These are phyloP conservation scores for Thaleichthys pacificus DNA, from an alignment of 2,797 vertebrate genomes.

Conservation along the genomic window DNA sequence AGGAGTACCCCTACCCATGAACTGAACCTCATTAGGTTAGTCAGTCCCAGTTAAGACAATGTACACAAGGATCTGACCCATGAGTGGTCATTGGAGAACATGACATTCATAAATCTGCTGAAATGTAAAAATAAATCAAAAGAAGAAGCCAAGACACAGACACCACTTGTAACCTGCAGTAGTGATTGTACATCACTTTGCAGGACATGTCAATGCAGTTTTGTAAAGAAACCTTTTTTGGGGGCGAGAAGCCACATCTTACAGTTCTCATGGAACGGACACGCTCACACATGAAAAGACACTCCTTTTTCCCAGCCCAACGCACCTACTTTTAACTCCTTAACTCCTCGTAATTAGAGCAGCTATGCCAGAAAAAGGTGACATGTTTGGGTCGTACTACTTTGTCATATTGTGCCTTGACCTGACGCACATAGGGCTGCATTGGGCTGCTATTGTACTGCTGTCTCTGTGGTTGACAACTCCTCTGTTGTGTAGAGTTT, in stretches of 20 bases:
- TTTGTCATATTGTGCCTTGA: too few relatives aligned
- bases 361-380: too few relatives aligned
- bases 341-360: not conserved
- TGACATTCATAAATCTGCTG: slow-evolving; percentile 31
- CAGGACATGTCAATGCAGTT: not conserved
- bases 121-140: slow-evolving; percentile 14
- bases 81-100: slow-evolving; percentile 39
- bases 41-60: slow-evolving; percentile 64
- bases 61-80: slow-evolving; percentile 39
- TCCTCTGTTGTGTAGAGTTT: too few relatives aligned
- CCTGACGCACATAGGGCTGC: too few relatives aligned
- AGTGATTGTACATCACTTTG: not conserved
- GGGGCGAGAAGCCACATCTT: not conserved
- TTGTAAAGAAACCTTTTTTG: not conserved
- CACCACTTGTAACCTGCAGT: not conserved
- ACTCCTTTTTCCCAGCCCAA: not conserved
- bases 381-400: too few relatives aligned
- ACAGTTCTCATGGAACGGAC: too few relatives aligned
- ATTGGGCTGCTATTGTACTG: too few relatives aligned
- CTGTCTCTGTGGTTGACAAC: too few relatives aligned
- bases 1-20: slow-evolving; percentile 62
- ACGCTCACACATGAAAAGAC: not conserved
- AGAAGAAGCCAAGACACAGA: not conserved
- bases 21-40: slow-evolving; percentile 56
- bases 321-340: not conserved